A percentile compares a stretch with the other conserved stretches of the same genome.
Evolutionary conservation across 2,797 vertebrate genomes (phyloP).

Genomic region (Galaxias olidus): DNA sequence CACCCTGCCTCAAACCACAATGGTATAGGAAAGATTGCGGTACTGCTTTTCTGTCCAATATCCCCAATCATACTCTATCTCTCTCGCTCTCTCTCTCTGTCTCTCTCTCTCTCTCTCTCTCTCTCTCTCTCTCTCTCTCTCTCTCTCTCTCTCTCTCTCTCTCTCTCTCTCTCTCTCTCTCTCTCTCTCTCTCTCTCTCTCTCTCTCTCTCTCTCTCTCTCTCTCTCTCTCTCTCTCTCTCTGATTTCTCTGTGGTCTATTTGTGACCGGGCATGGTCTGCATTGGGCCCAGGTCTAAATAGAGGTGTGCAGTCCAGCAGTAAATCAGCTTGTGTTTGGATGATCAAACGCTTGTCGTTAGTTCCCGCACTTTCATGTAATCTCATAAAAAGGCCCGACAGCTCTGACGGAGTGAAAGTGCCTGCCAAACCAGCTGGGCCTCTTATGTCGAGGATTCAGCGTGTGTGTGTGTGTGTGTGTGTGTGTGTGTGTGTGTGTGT

Average conservation of each 20-base stretch:
- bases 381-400: constrained; percentile 61
- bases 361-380: constrained; percentile 69
- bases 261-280: constrained; percentile 43
- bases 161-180: constrained; percentile 13
- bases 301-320: constrained; percentile 60
- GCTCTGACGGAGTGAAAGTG: constrained; percentile 44
- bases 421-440: constrained; percentile 50
- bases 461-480: constrained; percentile 44
- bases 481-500: constrained; percentile 44
- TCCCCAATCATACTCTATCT: constrained; percentile 52
- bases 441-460: constrained; percentile 47
- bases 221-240: constrained; percentile 25
- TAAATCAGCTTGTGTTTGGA: constrained; percentile 65
- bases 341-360: constrained; percentile 65
- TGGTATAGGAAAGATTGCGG: constrained; percentile 27
- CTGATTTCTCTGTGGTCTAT: background rate
- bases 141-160: constrained; percentile 15
- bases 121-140: background rate
- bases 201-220: constrained; percentile 18
- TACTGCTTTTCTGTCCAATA: constrained; percentile 17
- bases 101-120: background rate
- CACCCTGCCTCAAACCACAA: background rate
- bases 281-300: constrained; percentile 57
- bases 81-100: constrained; percentile 34
- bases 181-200: background rate